phyloP scores from a whole-genome alignment of 2,113 vertebrate species.

The Pseudorhombus dupliciocellatus region DNA sequence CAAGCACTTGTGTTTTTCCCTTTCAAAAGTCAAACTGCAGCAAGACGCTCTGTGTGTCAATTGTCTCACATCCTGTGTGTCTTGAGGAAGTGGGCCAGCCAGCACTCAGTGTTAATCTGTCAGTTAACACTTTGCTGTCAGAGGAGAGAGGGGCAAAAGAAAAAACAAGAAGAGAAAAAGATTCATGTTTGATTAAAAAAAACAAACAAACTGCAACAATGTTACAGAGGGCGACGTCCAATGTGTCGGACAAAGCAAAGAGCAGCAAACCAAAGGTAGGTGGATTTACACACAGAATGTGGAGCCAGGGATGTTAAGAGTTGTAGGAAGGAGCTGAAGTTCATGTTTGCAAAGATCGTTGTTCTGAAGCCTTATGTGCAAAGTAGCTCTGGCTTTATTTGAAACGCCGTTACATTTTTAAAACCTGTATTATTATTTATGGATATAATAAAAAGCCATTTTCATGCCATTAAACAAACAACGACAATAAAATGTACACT shows the following conservation, averaged over 20 bases:
- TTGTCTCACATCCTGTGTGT: conserved; percentile 82
- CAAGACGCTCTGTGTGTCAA: conserved; percentile 42
- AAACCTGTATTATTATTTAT: too few species aligned
- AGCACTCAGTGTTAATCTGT: conserved; percentile 1
- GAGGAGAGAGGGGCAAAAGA: conserved; percentile 10
- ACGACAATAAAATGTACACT: neutral
- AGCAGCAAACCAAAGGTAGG: conserved; percentile 82
- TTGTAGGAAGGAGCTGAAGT: too few species aligned
- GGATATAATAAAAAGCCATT: neutral
- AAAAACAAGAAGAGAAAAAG: conserved; percentile 20
- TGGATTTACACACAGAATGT: neutral
- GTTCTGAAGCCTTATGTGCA: neutral
- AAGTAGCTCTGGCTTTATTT: neutral
- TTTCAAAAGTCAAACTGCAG: conserved; percentile 61
- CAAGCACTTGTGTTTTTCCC: conserved; percentile 69
- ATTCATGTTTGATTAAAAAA: conserved; percentile 1
- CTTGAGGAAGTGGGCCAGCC: conserved; percentile 76
- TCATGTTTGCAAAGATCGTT: too few species aligned
- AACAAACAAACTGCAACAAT: conserved; percentile 49
- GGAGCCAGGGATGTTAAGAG: neutral
- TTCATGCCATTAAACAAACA: neutral
- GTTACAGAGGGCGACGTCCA: conserved; percentile 81
- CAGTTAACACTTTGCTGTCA: conserved; percentile 49
- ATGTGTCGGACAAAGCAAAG: conserved; percentile 81
- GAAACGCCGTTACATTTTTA: neutral